phyloP scores from a whole-genome alignment of 2,888 invertebrate species.

The Acleris holmiana region DNA sequence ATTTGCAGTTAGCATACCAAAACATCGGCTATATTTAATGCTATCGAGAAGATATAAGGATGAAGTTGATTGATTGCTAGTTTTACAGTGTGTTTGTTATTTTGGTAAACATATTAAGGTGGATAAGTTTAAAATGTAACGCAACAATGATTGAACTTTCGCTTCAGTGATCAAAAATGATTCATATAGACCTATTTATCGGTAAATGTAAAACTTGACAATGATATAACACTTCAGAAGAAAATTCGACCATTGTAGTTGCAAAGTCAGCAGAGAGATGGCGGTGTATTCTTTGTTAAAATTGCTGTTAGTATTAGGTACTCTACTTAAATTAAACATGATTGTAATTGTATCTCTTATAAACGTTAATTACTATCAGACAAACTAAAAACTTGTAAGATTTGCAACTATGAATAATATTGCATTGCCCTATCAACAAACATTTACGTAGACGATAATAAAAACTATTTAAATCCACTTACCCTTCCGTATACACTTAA shows the following conservation, averaged over 20 bases:
- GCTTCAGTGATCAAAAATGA: conserved; percentile 24
- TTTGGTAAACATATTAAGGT: conserved; percentile 39
- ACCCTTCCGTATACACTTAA: too few relatives aligned
- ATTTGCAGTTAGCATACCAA: conserved; percentile 41
- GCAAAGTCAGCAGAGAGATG: conserved; percentile 16
- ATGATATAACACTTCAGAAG: too few relatives aligned
- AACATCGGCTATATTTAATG: conserved; percentile 16
- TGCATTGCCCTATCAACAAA: background rate
- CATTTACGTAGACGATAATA: too few relatives aligned
- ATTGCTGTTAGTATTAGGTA: too few relatives aligned
- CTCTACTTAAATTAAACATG: too few relatives aligned
- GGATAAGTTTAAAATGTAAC: conserved; percentile 40
- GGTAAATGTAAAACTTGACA: too few relatives aligned
- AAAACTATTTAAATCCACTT: too few relatives aligned
- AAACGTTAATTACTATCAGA: too few relatives aligned
- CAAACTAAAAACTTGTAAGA: too few relatives aligned
- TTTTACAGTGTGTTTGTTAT: conserved; percentile 36
- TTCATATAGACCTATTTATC: background rate
- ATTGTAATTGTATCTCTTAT: too few relatives aligned
- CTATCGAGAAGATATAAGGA: conserved; percentile 7
- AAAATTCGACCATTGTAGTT: background rate
- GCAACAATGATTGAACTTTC: conserved; percentile 28
- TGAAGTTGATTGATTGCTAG: conserved; percentile 38
- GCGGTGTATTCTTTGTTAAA: conserved; percentile 9
- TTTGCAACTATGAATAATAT: too few relatives aligned